Base-by-base conservation (phyloP, 2,113 vertebrate genomes). In the Cyprinodon brontotheroides region DNA sequence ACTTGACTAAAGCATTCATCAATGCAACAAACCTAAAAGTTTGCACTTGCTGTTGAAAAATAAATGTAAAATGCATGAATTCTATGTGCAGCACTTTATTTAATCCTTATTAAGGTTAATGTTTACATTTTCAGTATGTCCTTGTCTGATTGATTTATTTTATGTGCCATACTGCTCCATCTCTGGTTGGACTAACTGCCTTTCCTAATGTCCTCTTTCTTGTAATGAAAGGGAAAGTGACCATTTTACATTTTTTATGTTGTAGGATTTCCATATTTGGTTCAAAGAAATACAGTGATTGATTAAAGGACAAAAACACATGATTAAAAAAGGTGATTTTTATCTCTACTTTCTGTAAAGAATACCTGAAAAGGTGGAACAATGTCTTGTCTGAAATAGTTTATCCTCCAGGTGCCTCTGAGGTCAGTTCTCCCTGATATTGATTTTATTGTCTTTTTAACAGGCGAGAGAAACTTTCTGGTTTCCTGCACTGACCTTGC, bases 351-450 rank as follows among this genome's bases (percentile, higher is more conserved):
- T 62, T 13, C 6, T 37, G 4, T 37, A 75, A 62, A 62, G 67
- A 79, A 72, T 65, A 78, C 80, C 74, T 75, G 63, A 37, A 36
- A 79, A 22, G 37, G 36, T 68, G 72, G 38, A 71, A 75, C 70
- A 63, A 72, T 39, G 70, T 65, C 80, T 78, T 45, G 20, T 43
- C 83, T 80, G 84, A 78, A 77, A 67, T 74, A 79, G 72, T 50
- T 71, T 86, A 85, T 70, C 67, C 78, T 53, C 67, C 39, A 11
- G 67, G 67, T 43, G 72, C 74, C 74, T 88, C 74, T 68, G 79
- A 29, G 83, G 78, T 87, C 80, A 84, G 62, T 69, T 85, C 45
- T 87, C 72, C 50, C 76, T 86, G 63, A 86, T 91, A 89, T 91
- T 85, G 77, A 86, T 90, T 86, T 72, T 82, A 29, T 86, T 79